These are phyloP conservation scores for Aphodius sticticus DNA, from an alignment of 2,888 invertebrate species.

Conservation along the genomic window DNA sequence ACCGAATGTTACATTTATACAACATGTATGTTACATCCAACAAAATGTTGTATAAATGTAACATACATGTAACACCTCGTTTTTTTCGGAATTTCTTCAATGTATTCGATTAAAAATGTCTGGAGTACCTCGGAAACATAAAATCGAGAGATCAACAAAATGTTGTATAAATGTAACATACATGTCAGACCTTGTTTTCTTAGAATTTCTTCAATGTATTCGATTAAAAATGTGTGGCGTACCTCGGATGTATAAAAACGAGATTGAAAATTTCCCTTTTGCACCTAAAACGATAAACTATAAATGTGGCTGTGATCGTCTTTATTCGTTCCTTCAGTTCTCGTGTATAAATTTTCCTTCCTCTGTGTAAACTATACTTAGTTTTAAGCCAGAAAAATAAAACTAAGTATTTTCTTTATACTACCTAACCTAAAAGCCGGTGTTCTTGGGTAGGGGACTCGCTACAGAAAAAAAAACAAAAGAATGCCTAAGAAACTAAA, in stretches of 20 bases:
- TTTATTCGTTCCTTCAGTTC: slow-evolving; percentile 15
- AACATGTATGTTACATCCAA: too few relatives aligned
- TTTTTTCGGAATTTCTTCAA: too few relatives aligned
- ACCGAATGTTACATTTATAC: too few relatives aligned
- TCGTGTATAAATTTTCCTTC: not conserved
- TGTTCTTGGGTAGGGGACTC: slow-evolving; percentile 8
- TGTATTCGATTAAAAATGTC: too few relatives aligned
- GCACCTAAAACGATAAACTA: not conserved
- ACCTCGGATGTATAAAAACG: not conserved
- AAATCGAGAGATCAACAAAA: not conserved
- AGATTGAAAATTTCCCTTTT: not conserved
- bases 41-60: too few relatives aligned
- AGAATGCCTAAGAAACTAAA: slow-evolving; percentile 22
- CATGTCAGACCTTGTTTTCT: too few relatives aligned
- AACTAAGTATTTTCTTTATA: slow-evolving; percentile 7
- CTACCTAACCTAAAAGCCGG: not conserved
- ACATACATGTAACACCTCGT: too few relatives aligned
- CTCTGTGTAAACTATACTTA: slow-evolving; percentile 10
- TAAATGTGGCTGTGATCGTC: slow-evolving; percentile 23
- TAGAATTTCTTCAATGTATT: too few relatives aligned
- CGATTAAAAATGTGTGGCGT: too few relatives aligned
- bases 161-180: too few relatives aligned
- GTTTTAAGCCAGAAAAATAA: slow-evolving; percentile 9
- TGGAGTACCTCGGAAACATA: too few relatives aligned
- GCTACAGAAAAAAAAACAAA: slow-evolving; percentile 12